Conservation (phyloP, 1,140 invertebrate species). For the Hypsibius dujardini region DNA sequence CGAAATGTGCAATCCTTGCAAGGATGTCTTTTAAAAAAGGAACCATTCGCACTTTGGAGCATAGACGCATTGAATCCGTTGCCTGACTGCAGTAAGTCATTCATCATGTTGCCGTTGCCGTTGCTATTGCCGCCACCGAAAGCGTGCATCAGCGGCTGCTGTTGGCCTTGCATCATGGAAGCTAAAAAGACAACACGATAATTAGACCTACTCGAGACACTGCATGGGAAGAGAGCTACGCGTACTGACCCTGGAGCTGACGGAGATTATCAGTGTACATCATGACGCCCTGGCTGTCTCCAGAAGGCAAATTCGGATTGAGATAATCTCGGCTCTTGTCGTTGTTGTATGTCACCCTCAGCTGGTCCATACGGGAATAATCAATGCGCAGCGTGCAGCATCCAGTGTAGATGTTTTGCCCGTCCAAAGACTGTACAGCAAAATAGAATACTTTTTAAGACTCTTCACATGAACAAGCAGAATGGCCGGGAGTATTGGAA, state of each 20-base stretch:
- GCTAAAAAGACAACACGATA: neutral
- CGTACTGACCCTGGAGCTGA: neutral
- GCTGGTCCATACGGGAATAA: constrained; percentile 86
- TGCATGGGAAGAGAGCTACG: neutral
- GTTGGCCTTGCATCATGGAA: constrained; percentile 1
- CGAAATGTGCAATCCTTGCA: no score
- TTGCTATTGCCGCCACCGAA: no score
- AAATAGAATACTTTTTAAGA: constrained; percentile 20
- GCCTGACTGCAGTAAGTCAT: no score
- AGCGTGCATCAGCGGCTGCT: no score
- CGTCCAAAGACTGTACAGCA: constrained; percentile 60
- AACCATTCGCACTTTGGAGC: no score
- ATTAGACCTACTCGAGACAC: neutral
- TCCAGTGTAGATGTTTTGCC: constrained; percentile 96
- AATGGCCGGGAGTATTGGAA: no score
- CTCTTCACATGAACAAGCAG: no score
- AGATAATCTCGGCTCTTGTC: constrained; percentile 98
- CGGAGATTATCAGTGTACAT: neutral
- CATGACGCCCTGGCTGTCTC: constrained; percentile 44
- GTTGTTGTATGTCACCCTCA: constrained; percentile 99
- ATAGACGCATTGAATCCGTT: no score
- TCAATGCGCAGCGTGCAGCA: constrained; percentile 98
- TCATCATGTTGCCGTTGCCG: no score
- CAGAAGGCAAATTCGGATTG: constrained; percentile 83
- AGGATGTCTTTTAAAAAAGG: no score